Conservation (phyloP, 2,888 invertebrate species). For the Eristalinus aeneus region DNA sequence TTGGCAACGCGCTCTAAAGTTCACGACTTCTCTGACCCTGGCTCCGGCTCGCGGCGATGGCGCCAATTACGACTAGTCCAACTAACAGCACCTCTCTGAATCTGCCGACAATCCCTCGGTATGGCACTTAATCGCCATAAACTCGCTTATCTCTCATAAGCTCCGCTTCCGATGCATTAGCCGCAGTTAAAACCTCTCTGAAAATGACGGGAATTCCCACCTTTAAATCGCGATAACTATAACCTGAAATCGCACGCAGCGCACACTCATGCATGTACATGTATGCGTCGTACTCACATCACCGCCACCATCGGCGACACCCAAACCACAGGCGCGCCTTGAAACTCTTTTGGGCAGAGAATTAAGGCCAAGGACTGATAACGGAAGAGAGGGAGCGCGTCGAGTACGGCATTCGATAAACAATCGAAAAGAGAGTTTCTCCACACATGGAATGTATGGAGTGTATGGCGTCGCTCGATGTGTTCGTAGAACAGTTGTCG, state of each 20-base stretch:
- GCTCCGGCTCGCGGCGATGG: background rate
- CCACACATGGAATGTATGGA: background rate
- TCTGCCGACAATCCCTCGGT: background rate
- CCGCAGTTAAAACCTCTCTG: background rate
- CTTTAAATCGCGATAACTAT: background rate
- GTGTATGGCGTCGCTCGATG: background rate
- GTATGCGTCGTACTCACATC: background rate
- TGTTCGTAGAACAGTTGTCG: background rate
- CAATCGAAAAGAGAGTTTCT: background rate
- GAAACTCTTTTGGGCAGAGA: background rate
- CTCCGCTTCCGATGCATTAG: background rate
- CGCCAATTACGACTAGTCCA: background rate
- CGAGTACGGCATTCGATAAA: background rate
- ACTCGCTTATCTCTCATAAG: background rate
- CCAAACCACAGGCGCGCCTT: background rate
- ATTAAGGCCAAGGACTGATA: constrained; percentile 26
- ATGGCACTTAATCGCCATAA: background rate
- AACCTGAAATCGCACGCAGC: background rate
- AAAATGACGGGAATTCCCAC: background rate
- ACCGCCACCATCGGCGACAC: background rate
- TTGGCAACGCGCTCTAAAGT: background rate
- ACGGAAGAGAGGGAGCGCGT: background rate
- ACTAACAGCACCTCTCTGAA: background rate
- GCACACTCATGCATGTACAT: too few relatives aligned
- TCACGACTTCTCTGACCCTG: background rate